These are phyloP conservation scores for Perizoma flavofasciatum DNA, from an alignment of 2,888 invertebrate species.

Conservation along the genomic window DNA sequence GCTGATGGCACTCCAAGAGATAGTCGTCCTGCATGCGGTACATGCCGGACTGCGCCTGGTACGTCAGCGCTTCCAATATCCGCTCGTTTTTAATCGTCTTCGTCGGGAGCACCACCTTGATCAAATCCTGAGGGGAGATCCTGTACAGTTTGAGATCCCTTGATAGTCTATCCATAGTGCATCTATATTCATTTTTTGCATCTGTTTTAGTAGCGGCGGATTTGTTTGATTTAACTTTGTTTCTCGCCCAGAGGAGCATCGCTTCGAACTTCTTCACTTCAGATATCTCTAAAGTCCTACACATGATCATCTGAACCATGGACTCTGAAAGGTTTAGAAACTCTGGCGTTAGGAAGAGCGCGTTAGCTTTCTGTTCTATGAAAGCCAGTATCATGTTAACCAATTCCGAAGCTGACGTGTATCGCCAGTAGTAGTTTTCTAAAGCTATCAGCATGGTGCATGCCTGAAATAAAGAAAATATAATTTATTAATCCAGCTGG, in stretches of 20 bases:
- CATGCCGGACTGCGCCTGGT: constrained; percentile 96
- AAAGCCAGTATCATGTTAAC: constrained; percentile 97
- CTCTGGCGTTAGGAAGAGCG: constrained; percentile 92
- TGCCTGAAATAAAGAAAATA: constrained; percentile 78
- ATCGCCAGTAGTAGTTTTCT: constrained; percentile 98
- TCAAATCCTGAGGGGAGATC: constrained; percentile 96
- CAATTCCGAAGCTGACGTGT: constrained; percentile 95
- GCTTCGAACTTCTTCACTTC: constrained; percentile 97
- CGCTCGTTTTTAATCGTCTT: constrained; percentile 96
- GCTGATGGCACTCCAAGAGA: constrained; percentile 93
- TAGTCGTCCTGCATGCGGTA: constrained; percentile 95
- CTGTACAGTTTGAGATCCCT: constrained; percentile 94
- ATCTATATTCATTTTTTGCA: constrained; percentile 94
- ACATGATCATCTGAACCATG: constrained; percentile 97
- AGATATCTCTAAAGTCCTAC: constrained; percentile 93
- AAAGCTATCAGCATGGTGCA: constrained; percentile 96
- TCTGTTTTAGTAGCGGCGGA: constrained; percentile 91
- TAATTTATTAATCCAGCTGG: background rate
- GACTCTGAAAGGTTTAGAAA: constrained; percentile 95
- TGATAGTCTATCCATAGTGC: constrained; percentile 95
- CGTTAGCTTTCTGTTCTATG: constrained; percentile 93
- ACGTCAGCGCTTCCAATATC: constrained; percentile 96
- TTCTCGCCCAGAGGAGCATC: constrained; percentile 95
- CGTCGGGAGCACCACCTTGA: constrained; percentile 95
- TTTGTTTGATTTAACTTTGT: constrained; percentile 89